These are phyloP conservation scores for Ormyrus labotus DNA, from an alignment of 2,888 invertebrate species.

Conservation along the genomic window DNA sequence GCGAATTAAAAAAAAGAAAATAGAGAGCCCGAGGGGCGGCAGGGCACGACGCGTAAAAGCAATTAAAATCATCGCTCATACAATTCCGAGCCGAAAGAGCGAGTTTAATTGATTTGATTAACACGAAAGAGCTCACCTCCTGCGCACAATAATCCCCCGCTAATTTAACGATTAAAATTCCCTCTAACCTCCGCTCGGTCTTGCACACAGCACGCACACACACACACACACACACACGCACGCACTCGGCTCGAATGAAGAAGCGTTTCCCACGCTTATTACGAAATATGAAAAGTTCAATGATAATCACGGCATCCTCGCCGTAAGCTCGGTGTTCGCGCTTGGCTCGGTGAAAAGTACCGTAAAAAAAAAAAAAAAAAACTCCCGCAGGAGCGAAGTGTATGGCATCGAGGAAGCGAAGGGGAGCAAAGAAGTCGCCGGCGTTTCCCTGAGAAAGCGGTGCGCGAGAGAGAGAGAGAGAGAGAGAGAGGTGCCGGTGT, in stretches of 20 bases:
- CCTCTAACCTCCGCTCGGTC: conserved; percentile 9
- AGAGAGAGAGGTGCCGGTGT: no score
- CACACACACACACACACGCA: not conserved
- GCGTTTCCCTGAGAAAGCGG: conserved; percentile 53
- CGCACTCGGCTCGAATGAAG: not conserved
- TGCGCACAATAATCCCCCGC: not conserved
- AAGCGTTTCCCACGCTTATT: conserved; percentile 56
- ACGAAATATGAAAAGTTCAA: conserved; percentile 58
- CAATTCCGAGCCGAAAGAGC: conserved; percentile 20
- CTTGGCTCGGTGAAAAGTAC: conserved; percentile 44
- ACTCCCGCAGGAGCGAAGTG: no score
- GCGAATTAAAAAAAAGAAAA: no score
- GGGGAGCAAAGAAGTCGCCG: not conserved
- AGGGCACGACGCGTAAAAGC: not conserved
- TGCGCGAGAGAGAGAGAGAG: no score
- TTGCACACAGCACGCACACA: not conserved
- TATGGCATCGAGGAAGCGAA: not conserved
- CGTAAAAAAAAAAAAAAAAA: conserved; percentile 43
- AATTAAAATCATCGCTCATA: conserved; percentile 15
- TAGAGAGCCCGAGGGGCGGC: no score
- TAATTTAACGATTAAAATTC: conserved; percentile 58
- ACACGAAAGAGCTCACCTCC: not conserved
- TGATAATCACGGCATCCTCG: conserved; percentile 44
- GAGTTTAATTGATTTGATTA: conserved; percentile 54
- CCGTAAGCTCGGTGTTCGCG: not conserved